Evolutionary conservation across 2,888 invertebrate species (phyloP), one percentile per base, ranked within the genome.

Genomic region (Coenonympha arcania): DNA sequence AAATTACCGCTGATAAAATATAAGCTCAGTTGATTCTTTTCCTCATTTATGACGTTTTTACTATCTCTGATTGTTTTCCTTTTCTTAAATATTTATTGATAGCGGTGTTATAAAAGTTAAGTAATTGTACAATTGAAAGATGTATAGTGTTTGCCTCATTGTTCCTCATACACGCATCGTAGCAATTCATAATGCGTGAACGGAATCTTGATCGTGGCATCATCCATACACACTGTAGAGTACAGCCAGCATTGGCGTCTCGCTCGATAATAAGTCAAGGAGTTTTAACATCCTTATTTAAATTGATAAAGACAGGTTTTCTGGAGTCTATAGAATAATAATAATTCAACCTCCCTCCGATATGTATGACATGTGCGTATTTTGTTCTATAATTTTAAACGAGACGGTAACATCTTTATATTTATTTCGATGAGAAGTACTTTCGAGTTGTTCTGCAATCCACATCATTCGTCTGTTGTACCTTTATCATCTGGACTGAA

Each of bases 261-360:
- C n/a, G n/a, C 9, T 43, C 33, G 22, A 22, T 33, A 31, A 16
- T 33, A 43, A 33, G 15, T 43, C 43, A 33, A 43, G 33, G 16
- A 22, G 33, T 43, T n/a, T n/a, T 33, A 31, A 50, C 39, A 44
- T 40, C 49, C 52, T 55, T 52, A 49, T 55, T 46, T 33, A 47
- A 46, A 49, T 46, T 33, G 40, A 44, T 47, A 24, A 30, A 39
- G 28, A 20, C 20, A 50, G 4, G 22, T 36, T 42, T 6, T 48
- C 13, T 33, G 22, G 16, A 22, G 33, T n/a, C 43, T 9, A 15
- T 15, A n/a, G 43, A 13, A 43, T 43, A 43, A 43, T 43, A 43
- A 33, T 33, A 43, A 43, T 33, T 33, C 19, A 20, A 3, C 15
- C 15, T 40, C 40, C 33, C 43, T 6, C 31, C 15, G 22, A 43